Evolutionary conservation across 2,797 vertebrate genomes (phyloP), one percentile per base, ranked within the genome.

Genomic region (Otolemur crassicaudatus): DNA sequence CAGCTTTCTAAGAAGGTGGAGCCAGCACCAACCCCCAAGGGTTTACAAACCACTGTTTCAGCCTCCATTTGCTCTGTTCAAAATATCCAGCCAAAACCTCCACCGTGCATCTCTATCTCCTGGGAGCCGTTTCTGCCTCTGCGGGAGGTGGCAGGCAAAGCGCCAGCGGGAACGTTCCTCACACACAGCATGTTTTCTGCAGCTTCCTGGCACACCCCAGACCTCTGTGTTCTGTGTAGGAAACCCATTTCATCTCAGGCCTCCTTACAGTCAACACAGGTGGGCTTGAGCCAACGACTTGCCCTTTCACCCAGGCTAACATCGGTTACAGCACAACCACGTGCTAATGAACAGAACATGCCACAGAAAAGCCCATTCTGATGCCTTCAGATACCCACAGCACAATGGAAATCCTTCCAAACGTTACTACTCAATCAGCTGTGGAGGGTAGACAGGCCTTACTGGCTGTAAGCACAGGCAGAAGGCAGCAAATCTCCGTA

Each of bases 71-170:
- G 34, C 75, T 14, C 60, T 13, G 82, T 90, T 85, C 94, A 37
- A 69, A 65, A 53, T 61, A 87, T 87, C 46, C 7, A 80, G 73
- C 49, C 1, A 69, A 73, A 65, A 77, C 75, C 94, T 82, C 40
- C 1, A 17, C 27, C 0, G 0, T 3, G 8, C 4, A 4, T 25
- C 0, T 40, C 0, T n/a, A 12, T 37, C 79, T 77, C 87, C 29
- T 53, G 69, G 31, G 9, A 76, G 72, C 40, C 31, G 22, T 6
- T 37, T 46, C 46, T n/a, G 12, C 17, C 56, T 29, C 1, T 9
- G 85, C 40, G 46, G 0, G 0, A 1, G 0, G 16, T 0, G 40
- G 37, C 53, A 16, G 7, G 11, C 46, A 29, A 31, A 0, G 10
- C 10, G 0, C 34, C 34, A 37, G 20, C 1, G 80, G 13, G 22